Evolutionary conservation across 2,797 vertebrate species (phyloP).

Genomic region (Tragopan temminckii): DNA sequence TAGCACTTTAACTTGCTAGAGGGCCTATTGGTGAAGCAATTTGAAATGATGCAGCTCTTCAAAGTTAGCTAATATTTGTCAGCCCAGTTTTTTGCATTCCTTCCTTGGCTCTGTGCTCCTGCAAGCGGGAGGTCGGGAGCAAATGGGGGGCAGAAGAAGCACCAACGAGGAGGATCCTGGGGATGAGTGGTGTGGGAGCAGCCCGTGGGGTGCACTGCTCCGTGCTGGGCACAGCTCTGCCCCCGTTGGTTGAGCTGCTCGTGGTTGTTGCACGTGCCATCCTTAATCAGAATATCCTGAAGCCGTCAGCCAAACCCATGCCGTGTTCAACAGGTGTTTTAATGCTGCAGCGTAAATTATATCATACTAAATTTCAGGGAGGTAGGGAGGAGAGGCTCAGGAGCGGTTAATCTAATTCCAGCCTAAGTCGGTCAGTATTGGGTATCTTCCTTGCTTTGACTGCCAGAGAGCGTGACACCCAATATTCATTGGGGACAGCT

Average conservation of each 20-base stretch:
- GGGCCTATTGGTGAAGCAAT: rapidly evolving
- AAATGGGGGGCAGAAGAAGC: neutral
- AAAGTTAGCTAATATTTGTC: neutral
- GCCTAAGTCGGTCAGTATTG: neutral
- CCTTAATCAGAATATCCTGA: neutral
- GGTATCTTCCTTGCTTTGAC: neutral
- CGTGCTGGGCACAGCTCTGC: rapidly evolving
- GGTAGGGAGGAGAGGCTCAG: neutral
- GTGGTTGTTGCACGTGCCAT: neutral
- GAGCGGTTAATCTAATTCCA: conserved; percentile 15
- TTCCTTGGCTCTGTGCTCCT: rapidly evolving
- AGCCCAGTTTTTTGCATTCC: neutral
- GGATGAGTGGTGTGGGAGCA: neutral
- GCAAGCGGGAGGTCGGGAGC: neutral
- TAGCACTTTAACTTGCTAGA: neutral
- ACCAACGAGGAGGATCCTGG: rapidly evolving
- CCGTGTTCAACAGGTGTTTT: conserved; percentile 39
- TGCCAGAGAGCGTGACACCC: conserved; percentile 22
- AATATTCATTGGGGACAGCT: conserved; percentile 38
- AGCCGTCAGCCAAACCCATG: neutral
- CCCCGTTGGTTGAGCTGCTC: rapidly evolving
- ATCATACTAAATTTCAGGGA: neutral
- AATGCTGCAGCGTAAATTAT: neutral
- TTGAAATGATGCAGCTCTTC: neutral
- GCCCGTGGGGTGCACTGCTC: neutral